Conservation (phyloP, 2,888 invertebrate genomes). For the Hedya salicella region DNA sequence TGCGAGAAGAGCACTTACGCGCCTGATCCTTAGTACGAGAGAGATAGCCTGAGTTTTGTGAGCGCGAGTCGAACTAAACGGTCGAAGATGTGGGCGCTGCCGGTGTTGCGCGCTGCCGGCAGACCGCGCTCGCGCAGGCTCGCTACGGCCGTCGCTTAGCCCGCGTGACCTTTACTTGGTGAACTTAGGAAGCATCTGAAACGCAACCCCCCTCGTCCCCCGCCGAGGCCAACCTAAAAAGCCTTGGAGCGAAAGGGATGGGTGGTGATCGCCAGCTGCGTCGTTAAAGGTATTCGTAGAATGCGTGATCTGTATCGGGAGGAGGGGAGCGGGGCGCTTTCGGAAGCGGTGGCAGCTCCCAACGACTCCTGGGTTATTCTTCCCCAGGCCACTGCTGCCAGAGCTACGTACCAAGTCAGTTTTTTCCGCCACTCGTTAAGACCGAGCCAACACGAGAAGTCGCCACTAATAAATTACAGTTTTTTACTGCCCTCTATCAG, state of each 20-base stretch:
- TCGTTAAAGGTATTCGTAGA: constrained; percentile 83
- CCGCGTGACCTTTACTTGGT: constrained; percentile 83
- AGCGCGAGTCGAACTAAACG: constrained; percentile 72
- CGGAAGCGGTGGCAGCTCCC: constrained; percentile 85
- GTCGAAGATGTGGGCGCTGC: constrained; percentile 83
- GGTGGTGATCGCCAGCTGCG: constrained; percentile 74
- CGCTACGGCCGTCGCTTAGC: constrained; percentile 79
- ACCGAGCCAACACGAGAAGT: constrained; percentile 87
- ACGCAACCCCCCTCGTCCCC: constrained; percentile 79
- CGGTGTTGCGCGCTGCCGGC: constrained; percentile 78
- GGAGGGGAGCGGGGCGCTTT: constrained; percentile 77
- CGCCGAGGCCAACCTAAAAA: constrained; percentile 66
- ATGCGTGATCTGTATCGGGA: constrained; percentile 85
- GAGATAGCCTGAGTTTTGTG: constrained; percentile 62
- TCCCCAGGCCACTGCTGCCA: constrained; percentile 85
- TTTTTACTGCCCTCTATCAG: constrained; percentile 84
- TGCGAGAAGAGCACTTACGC: constrained; percentile 62
- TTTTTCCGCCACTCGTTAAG: constrained; percentile 87
- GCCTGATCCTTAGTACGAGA: constrained; percentile 54
- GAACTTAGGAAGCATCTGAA: constrained; percentile 85
- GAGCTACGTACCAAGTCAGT: constrained; percentile 85
- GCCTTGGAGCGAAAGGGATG: constrained; percentile 78
- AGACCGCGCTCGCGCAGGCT: constrained; percentile 74
- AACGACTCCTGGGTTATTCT: constrained; percentile 86
- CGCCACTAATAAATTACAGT: constrained; percentile 86